Conservation (phyloP, 1,140 invertebrate genomes). For the Marisa cornuarietis region DNA sequence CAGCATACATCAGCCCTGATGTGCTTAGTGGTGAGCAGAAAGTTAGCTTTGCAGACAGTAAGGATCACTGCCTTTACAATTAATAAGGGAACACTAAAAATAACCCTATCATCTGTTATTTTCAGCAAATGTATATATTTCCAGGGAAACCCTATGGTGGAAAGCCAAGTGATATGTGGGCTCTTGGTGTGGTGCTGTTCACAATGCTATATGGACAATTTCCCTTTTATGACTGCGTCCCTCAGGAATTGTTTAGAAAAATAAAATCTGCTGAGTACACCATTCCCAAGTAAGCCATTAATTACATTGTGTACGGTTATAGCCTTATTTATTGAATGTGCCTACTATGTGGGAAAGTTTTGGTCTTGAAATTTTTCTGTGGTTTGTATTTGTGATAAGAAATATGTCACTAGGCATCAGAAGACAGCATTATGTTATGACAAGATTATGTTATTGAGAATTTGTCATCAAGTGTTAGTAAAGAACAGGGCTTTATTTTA, state of each 20-base stretch:
- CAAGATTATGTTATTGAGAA: background rate
- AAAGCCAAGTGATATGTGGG: constrained; percentile 90
- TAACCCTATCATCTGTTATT: no score
- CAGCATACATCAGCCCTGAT: constrained; percentile 87
- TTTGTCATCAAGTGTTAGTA: background rate
- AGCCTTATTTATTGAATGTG: no score
- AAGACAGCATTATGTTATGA: background rate
- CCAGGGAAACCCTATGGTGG: constrained; percentile 69
- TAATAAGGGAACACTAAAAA: background rate
- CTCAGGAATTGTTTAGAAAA: constrained; percentile 82
- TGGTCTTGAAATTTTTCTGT: no score
- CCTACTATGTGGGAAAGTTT: no score
- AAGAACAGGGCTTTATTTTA: no score
- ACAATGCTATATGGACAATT: constrained; percentile 90
- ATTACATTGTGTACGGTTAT: background rate
- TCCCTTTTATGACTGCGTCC: constrained; percentile 83
- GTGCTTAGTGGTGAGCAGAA: constrained; percentile 79
- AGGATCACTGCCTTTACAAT: constrained; percentile 1
- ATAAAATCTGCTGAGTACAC: constrained; percentile 77
- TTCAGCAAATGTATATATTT: constrained; percentile 12
- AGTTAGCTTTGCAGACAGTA: background rate
- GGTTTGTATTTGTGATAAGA: background rate
- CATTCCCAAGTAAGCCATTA: constrained; percentile 72
- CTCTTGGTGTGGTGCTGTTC: constrained; percentile 82
- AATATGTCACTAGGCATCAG: background rate